Conservation (phyloP, 1,140 invertebrate genomes). For the Tetragonula clypearis region DNA sequence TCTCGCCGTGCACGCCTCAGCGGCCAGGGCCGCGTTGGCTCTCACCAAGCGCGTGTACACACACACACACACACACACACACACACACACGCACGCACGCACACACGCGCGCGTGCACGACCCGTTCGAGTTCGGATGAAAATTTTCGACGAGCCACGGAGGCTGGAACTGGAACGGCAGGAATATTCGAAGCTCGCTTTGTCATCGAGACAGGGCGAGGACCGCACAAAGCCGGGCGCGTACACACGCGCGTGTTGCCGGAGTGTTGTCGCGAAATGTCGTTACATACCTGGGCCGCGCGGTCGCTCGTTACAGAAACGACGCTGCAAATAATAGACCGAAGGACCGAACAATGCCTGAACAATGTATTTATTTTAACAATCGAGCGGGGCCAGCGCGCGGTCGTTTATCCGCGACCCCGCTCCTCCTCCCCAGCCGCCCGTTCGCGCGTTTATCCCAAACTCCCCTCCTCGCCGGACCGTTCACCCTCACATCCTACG, state of each 20-base stretch:
- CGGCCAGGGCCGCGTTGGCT: background rate
- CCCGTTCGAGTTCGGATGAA: slow-evolving; percentile 7
- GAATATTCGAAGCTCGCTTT: slow-evolving; percentile 43
- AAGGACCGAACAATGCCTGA: slow-evolving; percentile 28
- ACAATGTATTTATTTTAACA: slow-evolving; percentile 43
- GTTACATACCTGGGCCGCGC: slow-evolving; percentile 24
- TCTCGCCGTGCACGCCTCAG: background rate
- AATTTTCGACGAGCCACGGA: slow-evolving; percentile 27
- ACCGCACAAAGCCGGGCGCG: slow-evolving; percentile 37
- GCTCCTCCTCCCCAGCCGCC: background rate
- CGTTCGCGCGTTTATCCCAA: slow-evolving; percentile 6
- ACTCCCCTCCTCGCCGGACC: background rate
- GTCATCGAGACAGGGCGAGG: slow-evolving; percentile 13
- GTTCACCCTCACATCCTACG: background rate
- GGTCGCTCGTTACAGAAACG: slow-evolving; percentile 9
- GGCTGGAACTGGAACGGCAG: background rate
- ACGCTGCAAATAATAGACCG: slow-evolving; percentile 29
- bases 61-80: too few relatives aligned
- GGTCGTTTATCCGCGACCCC: slow-evolving; percentile 6
- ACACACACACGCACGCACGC: too few relatives aligned
- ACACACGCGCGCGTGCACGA: too few relatives aligned
- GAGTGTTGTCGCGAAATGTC: slow-evolving; percentile 30
- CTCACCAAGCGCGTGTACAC: too few relatives aligned
- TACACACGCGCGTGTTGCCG: background rate
- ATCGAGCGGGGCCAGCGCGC: slow-evolving; percentile 11